phyloP scores from a whole-genome alignment of 2,797 vertebrate genomes.

The Hylomyscus alleni region DNA sequence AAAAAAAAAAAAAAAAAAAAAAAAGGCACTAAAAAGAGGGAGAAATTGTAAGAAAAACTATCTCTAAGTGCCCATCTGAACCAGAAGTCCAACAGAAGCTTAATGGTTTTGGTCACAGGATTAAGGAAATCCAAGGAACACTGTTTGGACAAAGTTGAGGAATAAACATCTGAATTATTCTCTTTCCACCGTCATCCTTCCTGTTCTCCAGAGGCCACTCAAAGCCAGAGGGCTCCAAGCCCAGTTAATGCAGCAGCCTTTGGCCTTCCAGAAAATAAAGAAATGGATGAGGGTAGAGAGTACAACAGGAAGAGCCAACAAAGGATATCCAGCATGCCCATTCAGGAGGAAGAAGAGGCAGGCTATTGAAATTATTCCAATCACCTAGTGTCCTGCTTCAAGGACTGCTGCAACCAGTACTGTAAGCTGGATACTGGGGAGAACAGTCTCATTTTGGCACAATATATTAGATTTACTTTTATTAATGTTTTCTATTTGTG shows the following conservation, averaged over 20 bases:
- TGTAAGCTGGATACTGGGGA: neutral
- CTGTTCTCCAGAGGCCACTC: neutral
- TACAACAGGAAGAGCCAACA: neutral
- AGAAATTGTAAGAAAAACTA: slow-evolving; percentile 5
- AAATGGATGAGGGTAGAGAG: neutral
- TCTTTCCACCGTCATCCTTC: neutral
- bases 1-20: neutral
- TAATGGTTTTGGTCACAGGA: slow-evolving; percentile 26
- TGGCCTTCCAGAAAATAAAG: neutral
- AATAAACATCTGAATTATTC: neutral
- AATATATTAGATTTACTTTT: neutral
- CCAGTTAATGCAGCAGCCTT: neutral
- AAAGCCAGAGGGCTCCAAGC: neutral
- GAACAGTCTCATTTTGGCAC: neutral
- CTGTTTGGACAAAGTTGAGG: neutral
- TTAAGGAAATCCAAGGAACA: neutral
- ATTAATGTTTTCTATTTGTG: neutral
- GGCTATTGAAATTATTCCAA: neutral
- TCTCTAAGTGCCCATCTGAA: neutral
- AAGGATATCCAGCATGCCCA: neutral
- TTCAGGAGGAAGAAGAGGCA: neutral
- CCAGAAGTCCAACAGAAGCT: slow-evolving; percentile 10
- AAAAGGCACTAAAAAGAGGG: neutral
- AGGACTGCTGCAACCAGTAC: neutral
- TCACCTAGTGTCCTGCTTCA: neutral